Evolutionary conservation across 2,797 vertebrate species (phyloP).

Genomic region (Xenopus petersii): DNA sequence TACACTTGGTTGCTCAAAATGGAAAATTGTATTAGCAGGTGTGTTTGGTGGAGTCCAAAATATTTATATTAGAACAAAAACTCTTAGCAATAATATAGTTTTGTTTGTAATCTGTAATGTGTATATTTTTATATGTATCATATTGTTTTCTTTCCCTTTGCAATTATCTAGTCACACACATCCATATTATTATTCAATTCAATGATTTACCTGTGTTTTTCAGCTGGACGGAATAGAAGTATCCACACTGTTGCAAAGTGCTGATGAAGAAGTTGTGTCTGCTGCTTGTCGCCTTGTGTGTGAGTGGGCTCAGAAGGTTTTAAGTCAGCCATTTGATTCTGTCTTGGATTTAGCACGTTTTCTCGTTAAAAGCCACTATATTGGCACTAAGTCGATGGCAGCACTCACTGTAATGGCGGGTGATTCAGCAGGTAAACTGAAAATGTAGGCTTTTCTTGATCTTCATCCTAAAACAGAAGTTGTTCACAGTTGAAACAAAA

Average conservation of each 20-base stretch:
- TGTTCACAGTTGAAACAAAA: no score
- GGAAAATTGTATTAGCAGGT: no score
- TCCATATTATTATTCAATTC: no score
- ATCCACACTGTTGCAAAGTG: slow-evolving; percentile 77
- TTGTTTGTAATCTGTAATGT: no score
- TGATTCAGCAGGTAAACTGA: slow-evolving; percentile 80
- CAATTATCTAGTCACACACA: no score
- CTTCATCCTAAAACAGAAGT: no score
- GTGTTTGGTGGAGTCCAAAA: no score
- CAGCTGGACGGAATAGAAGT: slow-evolving; percentile 86
- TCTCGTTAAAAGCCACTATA: slow-evolving; percentile 96
- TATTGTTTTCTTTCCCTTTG: no score
- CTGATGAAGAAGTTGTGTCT: slow-evolving; percentile 87
- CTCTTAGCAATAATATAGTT: no score
- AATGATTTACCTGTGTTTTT: slow-evolving; percentile 17
- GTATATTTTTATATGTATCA: no score
- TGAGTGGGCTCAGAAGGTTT: slow-evolving; percentile 98
- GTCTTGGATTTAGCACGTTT: slow-evolving; percentile 94
- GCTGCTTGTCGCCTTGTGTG: slow-evolving; percentile 95
- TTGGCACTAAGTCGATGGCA: slow-evolving; percentile 94
- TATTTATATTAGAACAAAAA: no score
- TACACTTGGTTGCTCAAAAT: no score
- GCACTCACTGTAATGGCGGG: slow-evolving; percentile 92
- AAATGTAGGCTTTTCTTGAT: neutral
- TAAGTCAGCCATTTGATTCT: slow-evolving; percentile 92